These are phyloP conservation scores for Notothenia coriiceps DNA, from an alignment of 2,113 vertebrate genomes.

Conservation along the genomic window DNA sequence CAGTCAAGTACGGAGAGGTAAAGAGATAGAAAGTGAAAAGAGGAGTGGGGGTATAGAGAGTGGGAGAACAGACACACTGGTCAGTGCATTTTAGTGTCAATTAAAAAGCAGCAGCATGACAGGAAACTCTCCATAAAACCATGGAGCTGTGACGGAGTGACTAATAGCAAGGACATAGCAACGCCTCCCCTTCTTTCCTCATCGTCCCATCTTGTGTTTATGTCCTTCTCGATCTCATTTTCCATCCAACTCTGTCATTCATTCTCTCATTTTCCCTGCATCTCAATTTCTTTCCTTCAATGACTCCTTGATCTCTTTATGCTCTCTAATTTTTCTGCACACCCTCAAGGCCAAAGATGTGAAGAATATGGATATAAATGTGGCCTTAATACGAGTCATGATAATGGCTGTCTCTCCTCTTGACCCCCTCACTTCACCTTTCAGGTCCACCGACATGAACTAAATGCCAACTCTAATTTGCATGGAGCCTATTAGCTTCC, in stretches of 20 bases:
- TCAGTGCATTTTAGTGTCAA: slow-evolving; percentile 79
- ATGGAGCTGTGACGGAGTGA: slow-evolving; percentile 68
- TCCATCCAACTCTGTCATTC: slow-evolving; percentile 17
- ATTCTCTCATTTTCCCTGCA: slow-evolving; percentile 17
- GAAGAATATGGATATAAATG: slow-evolving; percentile 50
- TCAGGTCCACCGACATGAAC: slow-evolving; percentile 48
- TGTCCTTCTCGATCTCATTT: slow-evolving; percentile 30
- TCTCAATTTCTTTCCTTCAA: slow-evolving; percentile 22
- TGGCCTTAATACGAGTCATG: slow-evolving; percentile 72
- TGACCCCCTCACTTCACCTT: slow-evolving; percentile 71
- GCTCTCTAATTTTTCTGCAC: slow-evolving; percentile 45
- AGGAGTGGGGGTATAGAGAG: slow-evolving; percentile 20
- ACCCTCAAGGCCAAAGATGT: slow-evolving; percentile 38
- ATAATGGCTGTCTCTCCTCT: slow-evolving; percentile 70
- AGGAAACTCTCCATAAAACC: slow-evolving; percentile 77
- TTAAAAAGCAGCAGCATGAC: slow-evolving; percentile 81
- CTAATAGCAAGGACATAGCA: slow-evolving; percentile 55
- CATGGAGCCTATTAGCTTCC: slow-evolving; percentile 68
- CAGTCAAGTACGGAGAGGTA: slow-evolving; percentile 42
- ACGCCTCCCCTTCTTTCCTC: slow-evolving; percentile 27
- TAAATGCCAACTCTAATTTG: slow-evolving; percentile 79
- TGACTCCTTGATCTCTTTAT: slow-evolving; percentile 40
- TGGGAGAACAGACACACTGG: slow-evolving; percentile 60
- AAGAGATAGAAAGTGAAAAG: slow-evolving; percentile 31
- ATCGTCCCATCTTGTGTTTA: slow-evolving; percentile 34